Evolutionary conservation across 2,797 vertebrate species (phyloP).

Genomic region (Valencia hispanica): DNA sequence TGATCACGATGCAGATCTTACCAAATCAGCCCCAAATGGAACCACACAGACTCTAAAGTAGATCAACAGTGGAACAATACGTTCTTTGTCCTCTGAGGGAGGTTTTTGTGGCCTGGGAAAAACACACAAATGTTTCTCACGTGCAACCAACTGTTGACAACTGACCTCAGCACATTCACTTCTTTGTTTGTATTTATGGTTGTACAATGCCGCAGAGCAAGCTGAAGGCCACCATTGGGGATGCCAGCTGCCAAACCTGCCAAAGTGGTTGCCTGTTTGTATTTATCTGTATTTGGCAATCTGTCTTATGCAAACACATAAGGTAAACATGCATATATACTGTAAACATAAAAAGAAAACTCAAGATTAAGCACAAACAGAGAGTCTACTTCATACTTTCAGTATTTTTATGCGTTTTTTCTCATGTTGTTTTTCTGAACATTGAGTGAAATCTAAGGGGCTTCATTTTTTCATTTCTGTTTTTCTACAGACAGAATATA

Average conservation of each 20-base stretch:
- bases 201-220: slow-evolving; percentile 20
- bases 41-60: slow-evolving; percentile 12
- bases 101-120: slow-evolving; percentile 41
- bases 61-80: slow-evolving; percentile 43
- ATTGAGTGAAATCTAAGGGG: not conserved
- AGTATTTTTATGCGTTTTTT: not conserved
- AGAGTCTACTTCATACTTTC: not conserved
- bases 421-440: not conserved
- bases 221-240: slow-evolving; percentile 7
- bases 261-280: not conserved
- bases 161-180: slow-evolving; percentile 56
- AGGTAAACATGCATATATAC: not conserved
- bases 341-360: not conserved
- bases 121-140: slow-evolving; percentile 49
- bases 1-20: slow-evolving; percentile 26
- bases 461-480: not conserved
- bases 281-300: slow-evolving; percentile 7
- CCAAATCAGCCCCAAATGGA: slow-evolving; percentile 31
- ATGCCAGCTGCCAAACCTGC: slow-evolving; percentile 28
- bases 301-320: not conserved
- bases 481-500: not conserved
- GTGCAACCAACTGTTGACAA: slow-evolving; percentile 39
- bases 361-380: not conserved
- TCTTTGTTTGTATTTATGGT: slow-evolving; percentile 60
- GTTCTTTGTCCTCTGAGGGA: slow-evolving; percentile 50